Evolutionary conservation across 92 coral and sea anemone genomes (phyloP), one percentile per base, ranked within the genome.

Genomic region (Zoanthus solanderi): DNA sequence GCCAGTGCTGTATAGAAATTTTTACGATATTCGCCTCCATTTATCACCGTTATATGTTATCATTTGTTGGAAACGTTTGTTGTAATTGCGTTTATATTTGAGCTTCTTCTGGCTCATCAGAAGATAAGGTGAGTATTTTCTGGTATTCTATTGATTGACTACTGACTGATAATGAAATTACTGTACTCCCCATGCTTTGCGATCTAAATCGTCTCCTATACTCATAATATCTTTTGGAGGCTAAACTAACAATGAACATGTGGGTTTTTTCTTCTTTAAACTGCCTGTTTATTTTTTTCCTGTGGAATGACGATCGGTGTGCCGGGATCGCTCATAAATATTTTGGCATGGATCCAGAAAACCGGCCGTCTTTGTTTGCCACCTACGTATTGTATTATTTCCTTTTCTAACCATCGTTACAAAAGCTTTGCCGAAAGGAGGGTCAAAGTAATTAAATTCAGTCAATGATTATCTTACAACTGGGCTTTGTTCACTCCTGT

Each of bases 361-460:
- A 52, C 34, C 5, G 29, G 37, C 68, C 32, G 17, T 42, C 42
- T 52, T 34, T 44, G 50, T 15, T 16, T 77, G 30, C 15, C 23
- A 29, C 82, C 9, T 77, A 2, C 42, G 30, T 76, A 13, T 76
- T 45, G 54, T 6, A 50, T 50, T 23, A 6, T 30, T 76, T 14
- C 31, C n/a, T 31, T 31, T 52, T 28, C 53, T 77, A 14, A 30
- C 31, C 42, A 48, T 52, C 80, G n/a, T 23, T 47, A 50, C 65
- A 76, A 48, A 76, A 77, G 12, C 61, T 77, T 77, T 54, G 82
- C 82, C 85, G 85, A 80, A 80, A 80, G 75, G 85, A 45, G 85
- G 75, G 75, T 29, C 61, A 28, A 18, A 47, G 75, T 48, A 80
- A 65, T 80, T 65, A 80, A 46, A 29, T 53, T 37, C 84, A 61